Evolutionary conservation across 2,888 invertebrate species (phyloP), one percentile per base, ranked within the genome.

Genomic region (Epicampocera succincta): DNA sequence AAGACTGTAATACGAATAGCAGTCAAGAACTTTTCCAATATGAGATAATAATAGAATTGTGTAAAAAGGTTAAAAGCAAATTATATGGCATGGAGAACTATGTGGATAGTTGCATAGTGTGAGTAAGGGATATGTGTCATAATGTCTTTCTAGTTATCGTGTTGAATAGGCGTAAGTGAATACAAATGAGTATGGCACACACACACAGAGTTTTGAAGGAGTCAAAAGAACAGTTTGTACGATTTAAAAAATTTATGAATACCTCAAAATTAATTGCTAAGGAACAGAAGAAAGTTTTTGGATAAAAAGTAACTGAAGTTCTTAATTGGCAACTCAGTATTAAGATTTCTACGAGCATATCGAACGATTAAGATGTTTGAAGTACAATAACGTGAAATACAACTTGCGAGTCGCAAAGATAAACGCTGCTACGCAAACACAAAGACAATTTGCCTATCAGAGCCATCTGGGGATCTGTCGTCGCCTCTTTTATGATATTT

Each of bases 41-140:
- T 78, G 71, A 82, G 82, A 78, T 74, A 78, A 74, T 66, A 78
- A 46, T 73, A 44, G 21, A 60, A 65, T 58, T 46, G 25, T 60
- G 44, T n/a, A 46, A 54, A 75, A 74, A 77, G 81, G 73, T 81
- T 81, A 69, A 76, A 76, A 58, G 68, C 44, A 81, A 77, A 69
- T 61, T 68, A 42, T 29, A 52, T 44, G 63, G 54, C 56, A 25
- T 63, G 25, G 29, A 71, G 54, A 63, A 50, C 73, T 40, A 29
- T 25, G 11, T 17, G 33, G 5, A 33, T 66, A 33, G 52, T 25
- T 48, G 21, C 50, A n/a, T 46, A n/a, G n/a, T n/a, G n/a, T n/a
- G 15, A 12, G 74, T 33, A 42, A 46, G 73, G 56, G 44, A 81
- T 74, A 65, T 50, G 63, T 74, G 80, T 74, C 81, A 71, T 65